Percentiles rank a stretch among this genome's conserved stretches.
Evolutionary conservation across 2,797 vertebrate species (phyloP).

Genomic region (Euthynnus affinis): DNA sequence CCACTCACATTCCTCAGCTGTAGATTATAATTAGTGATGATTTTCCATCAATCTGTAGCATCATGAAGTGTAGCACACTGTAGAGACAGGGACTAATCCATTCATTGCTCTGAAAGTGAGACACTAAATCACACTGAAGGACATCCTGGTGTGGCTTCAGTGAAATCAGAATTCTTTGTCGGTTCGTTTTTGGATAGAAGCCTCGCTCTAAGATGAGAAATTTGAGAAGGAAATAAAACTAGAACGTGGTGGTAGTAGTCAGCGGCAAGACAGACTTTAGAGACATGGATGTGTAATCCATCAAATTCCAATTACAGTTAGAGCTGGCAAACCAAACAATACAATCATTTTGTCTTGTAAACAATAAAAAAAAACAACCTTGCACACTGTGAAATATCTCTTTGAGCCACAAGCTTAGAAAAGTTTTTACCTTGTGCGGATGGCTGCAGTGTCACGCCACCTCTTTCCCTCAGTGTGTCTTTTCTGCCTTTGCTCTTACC

Average conservation of each 20-base stretch:
- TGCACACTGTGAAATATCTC: not conserved
- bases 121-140: not conserved
- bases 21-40: not conserved
- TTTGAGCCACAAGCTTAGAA: not conserved
- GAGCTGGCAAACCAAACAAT: not conserved
- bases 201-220: not conserved
- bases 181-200: not conserved
- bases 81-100: not conserved
- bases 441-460: conserved; percentile 6
- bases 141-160: not conserved
- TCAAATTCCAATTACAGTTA: not conserved
- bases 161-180: not conserved
- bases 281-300: not conserved
- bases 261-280: not conserved
- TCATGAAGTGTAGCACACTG: not conserved
- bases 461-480: conserved; percentile 16
- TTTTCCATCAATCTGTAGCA: not conserved
- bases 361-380: not conserved
- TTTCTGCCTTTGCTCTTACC: conserved; percentile 34
- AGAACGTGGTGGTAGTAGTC: not conserved
- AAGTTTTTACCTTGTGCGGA: conserved; percentile 60
- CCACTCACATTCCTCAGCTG: not conserved
- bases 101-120: too few relatives aligned
- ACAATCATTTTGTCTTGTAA: not conserved
- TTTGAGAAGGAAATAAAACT: not conserved